Evolutionary conservation across 2,888 invertebrate species (phyloP).

Genomic region (Monopis laevigella): DNA sequence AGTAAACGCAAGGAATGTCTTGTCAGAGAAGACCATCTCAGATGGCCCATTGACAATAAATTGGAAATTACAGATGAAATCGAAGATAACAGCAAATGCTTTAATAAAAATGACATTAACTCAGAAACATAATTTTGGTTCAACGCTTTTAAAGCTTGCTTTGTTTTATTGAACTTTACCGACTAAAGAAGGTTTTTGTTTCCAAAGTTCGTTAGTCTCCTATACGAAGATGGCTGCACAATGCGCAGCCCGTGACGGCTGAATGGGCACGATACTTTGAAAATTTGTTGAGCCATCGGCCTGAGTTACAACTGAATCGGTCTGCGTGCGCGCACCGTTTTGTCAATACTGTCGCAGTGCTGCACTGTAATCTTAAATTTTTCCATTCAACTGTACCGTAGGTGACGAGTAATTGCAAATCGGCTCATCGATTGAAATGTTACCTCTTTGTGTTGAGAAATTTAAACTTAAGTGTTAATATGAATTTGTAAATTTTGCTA

Average conservation of each 20-base stretch:
- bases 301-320: constrained; percentile 31
- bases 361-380: constrained; percentile 52
- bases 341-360: constrained; percentile 55
- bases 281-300: constrained; percentile 48
- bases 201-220: constrained; percentile 5
- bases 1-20: constrained; percentile 3
- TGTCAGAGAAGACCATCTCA: constrained; percentile 8
- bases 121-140: background rate
- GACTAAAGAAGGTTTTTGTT: background rate
- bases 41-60: constrained; percentile 6
- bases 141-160: background rate
- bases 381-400: constrained; percentile 61
- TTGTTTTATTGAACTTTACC: background rate
- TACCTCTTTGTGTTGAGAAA: too few species aligned
- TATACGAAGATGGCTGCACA: constrained; percentile 35
- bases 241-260: constrained; percentile 49
- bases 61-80: constrained; percentile 4
- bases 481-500: too few species aligned
- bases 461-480: too few species aligned
- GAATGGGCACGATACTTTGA: constrained; percentile 49
- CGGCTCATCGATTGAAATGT: constrained; percentile 48
- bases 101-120: background rate
- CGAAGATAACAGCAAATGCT: background rate
- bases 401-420: constrained; percentile 58
- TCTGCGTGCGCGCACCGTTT: constrained; percentile 48